A percentile compares a stretch with the other conserved stretches of the same genome.
phyloP scores from a whole-genome alignment of 1,140 invertebrate genomes.

The Ceratitis capitata region DNA sequence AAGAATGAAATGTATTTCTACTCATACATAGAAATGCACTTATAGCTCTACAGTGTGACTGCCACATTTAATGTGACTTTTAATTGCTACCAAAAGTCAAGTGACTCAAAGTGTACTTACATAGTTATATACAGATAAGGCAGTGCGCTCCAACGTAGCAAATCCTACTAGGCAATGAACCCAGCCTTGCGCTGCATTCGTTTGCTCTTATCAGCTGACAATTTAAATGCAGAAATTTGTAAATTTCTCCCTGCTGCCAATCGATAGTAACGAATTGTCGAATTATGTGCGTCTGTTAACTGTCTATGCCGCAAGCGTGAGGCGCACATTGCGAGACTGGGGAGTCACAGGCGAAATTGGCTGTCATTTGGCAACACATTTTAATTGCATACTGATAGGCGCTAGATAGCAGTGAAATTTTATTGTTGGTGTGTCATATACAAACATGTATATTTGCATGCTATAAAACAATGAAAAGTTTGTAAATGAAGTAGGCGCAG shows the following conservation, averaged over 20 bases:
- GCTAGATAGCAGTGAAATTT: neutral
- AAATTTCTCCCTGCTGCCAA: neutral
- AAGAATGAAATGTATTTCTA: neutral
- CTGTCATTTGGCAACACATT: conserved; percentile 28
- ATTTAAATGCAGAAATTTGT: conserved; percentile 7
- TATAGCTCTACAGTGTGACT: neutral
- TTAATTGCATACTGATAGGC: conserved; percentile 14
- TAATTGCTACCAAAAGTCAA: neutral
- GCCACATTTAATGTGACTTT: conserved; percentile 26
- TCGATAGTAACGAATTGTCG: conserved; percentile 24
- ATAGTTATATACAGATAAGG: neutral
- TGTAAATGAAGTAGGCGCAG: neutral
- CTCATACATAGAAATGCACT: neutral
- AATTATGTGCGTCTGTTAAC: conserved; percentile 35
- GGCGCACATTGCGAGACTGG: neutral
- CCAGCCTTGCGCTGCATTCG: neutral
- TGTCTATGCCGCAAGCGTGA: conserved; percentile 4
- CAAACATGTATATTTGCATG: neutral
- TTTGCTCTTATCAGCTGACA: conserved; percentile 26
- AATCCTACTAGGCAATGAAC: neutral
- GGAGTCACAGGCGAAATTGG: neutral
- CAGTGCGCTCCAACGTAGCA: neutral
- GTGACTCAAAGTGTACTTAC: neutral
- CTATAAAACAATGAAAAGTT: neutral
- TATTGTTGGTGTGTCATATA: neutral